Base-by-base conservation (phyloP, 2,113 vertebrate species). In the Onychorhynchus coronatus region DNA sequence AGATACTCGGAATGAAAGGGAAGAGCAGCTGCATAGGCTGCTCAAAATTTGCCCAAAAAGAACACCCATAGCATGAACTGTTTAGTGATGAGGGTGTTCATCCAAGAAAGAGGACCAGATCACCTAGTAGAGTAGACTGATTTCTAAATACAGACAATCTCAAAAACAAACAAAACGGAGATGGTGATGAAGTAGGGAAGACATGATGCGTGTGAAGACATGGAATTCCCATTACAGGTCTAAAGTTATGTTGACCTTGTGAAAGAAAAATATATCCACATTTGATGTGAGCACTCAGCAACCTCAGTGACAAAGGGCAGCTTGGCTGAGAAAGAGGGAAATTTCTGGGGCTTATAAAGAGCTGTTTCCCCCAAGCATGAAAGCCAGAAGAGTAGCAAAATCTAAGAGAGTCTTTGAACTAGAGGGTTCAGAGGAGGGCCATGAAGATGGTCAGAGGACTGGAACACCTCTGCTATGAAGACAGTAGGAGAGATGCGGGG, bases 201-300 rank as follows among this genome's bases (percentile, higher is more conserved):
- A 39, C 15, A 65, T 3, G 5, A 50, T 63, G 24, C 42, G 47
- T 8, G 7, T 24, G 53, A 91, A 47, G 24, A 56, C 10, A 22
- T 0, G 0, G 8, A 76, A 65, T 75, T 88, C 9, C 28, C 22
- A 41, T 58, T 5, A 37, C 55, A 80, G 18, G 20, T 46, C 14
- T 33, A 47, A 86, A 84, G 61, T 44, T 74, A n/a, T 2, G 4
- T 8, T 50, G 81, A 37, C 5, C 35, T 88, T 61, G 18, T 56
- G 52, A 84, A 74, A 25, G 74, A 50, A 49, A 86, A 73, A 77
- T 17, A 63, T 42, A 18, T 11, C 8, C 3, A 52, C 16, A 44
- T 49, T 3, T 2, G 1, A 8, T 35, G 21, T 30, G 55, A 33
- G 8, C 4, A 1, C 33, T 90, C 2, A 1, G 39, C 63, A 59